Base-by-base conservation (phyloP, 2,797 vertebrate species). In the Botia kubotai region DNA sequence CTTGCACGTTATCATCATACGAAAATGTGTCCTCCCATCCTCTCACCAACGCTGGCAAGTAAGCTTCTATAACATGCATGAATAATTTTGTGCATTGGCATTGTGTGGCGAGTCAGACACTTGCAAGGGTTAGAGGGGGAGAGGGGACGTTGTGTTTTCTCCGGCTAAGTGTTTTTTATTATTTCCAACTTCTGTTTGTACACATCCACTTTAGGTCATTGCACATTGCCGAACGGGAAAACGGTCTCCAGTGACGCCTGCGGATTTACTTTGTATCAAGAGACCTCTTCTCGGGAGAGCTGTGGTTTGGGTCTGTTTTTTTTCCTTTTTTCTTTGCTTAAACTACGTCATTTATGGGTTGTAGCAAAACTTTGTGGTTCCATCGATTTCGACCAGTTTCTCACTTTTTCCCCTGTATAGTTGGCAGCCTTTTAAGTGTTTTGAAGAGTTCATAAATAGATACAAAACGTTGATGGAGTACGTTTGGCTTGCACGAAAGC, bases 1-100 rank as follows among this genome's bases (percentile, higher is more conserved):
- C 91, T 89, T 86, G 79, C 85, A 87, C 89, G 90, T 87, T 77
- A 70, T 81, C 53, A 62, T 69, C 74, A 36, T 55, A 84, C 48
- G 68, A 72, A 72, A 83, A 72, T 36, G 82, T 57, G 52, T 81
- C 74, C 79, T 84, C 77, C 68, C 50, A 77, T 60, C 36, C 33
- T 67, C 19, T 78, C 21, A 29, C 66, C 62, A 72, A 63, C 43
- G 53, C 60, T 78, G 66, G 66, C 68, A 75, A 65, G 71, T 62
- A 79, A 50, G 72, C 70, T 60, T 29, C 52, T 70, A 60, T 77
- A 74, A 26, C 48, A 52, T 53, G 75, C 77, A 33, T 77, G 52
- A 80, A 65, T 77, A 67, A 77, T 81, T 77, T 48, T 74, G 80
- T 21, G 68, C 71, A 66, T 63, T 63, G 58, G 23, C 58, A 53